These are phyloP conservation scores for Macropis europaea DNA, from an alignment of 2,888 invertebrate genomes.

Conservation along the genomic window DNA sequence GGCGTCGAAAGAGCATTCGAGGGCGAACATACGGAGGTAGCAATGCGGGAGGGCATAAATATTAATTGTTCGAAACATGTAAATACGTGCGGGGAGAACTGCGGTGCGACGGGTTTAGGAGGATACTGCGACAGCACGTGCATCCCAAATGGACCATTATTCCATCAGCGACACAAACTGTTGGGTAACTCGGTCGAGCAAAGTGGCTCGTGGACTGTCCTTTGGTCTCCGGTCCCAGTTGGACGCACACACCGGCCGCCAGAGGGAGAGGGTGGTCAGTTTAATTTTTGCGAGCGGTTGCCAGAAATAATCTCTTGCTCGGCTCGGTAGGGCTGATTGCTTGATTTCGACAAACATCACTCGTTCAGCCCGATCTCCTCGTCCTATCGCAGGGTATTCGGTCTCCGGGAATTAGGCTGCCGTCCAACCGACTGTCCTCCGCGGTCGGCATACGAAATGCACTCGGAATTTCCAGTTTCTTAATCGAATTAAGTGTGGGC, in stretches of 20 bases:
- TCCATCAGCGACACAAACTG: slow-evolving; percentile 77
- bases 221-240: slow-evolving; percentile 31
- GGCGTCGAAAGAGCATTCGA: slow-evolving; percentile 26
- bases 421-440: slow-evolving; percentile 66
- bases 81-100: slow-evolving; percentile 71
- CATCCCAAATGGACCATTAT: slow-evolving; percentile 79
- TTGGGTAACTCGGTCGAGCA: slow-evolving; percentile 74
- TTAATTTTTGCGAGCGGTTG: slow-evolving; percentile 69
- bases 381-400: slow-evolving; percentile 37
- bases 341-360: slow-evolving; percentile 76
- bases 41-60: slow-evolving; percentile 71
- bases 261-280: slow-evolving; percentile 39
- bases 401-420: slow-evolving; percentile 70
- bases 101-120: slow-evolving; percentile 40
- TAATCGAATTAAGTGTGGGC: slow-evolving; percentile 69
- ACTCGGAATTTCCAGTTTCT: slow-evolving; percentile 64
- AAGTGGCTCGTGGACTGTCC: slow-evolving; percentile 55
- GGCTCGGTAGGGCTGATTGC: slow-evolving; percentile 70
- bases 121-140: slow-evolving; percentile 73
- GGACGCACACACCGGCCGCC: slow-evolving; percentile 13
- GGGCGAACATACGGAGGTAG: slow-evolving; percentile 1
- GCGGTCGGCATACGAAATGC: slow-evolving; percentile 72
- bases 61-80: slow-evolving; percentile 78
- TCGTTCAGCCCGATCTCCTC: slow-evolving; percentile 50
- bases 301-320: slow-evolving; percentile 69